Evolutionary conservation across 2,797 vertebrate genomes (phyloP).

Genomic region (Halcyon smyrnensis): DNA sequence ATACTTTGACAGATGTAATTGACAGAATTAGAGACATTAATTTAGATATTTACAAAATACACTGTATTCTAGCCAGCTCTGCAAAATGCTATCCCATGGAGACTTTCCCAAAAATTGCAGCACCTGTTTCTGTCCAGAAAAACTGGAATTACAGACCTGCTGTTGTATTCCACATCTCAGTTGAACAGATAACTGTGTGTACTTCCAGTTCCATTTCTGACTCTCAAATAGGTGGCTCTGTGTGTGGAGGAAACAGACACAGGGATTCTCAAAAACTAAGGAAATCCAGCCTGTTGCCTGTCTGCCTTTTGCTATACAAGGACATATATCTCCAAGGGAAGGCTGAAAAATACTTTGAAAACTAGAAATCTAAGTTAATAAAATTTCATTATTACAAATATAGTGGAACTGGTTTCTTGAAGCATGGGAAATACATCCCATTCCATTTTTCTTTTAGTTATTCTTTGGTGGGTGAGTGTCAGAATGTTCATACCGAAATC

Average conservation of each 20-base stretch:
- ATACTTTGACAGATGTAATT: neutral
- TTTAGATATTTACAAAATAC: neutral
- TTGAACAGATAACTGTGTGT: neutral
- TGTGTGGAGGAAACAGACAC: neutral
- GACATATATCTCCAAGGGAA: neutral
- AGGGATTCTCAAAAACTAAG: neutral
- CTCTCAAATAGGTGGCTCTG: neutral
- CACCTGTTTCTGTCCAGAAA: neutral
- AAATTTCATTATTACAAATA: conserved; percentile 19
- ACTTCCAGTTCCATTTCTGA: neutral
- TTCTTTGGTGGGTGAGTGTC: neutral
- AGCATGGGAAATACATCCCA: neutral
- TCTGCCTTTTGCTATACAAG: neutral
- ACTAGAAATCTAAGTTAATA: neutral
- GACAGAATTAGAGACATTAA: neutral
- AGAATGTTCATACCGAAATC: conserved; percentile 30
- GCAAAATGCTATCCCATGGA: neutral
- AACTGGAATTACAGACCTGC: neutral
- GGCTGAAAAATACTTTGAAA: neutral
- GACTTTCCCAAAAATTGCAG: neutral
- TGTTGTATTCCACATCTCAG: neutral
- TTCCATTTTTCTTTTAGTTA: neutral
- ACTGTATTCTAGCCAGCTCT: neutral
- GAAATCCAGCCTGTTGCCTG: neutral
- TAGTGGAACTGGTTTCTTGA: conserved; percentile 14